phyloP scores from a whole-genome alignment of 1,140 invertebrate genomes.

The Leptinotarsa lineolata region DNA sequence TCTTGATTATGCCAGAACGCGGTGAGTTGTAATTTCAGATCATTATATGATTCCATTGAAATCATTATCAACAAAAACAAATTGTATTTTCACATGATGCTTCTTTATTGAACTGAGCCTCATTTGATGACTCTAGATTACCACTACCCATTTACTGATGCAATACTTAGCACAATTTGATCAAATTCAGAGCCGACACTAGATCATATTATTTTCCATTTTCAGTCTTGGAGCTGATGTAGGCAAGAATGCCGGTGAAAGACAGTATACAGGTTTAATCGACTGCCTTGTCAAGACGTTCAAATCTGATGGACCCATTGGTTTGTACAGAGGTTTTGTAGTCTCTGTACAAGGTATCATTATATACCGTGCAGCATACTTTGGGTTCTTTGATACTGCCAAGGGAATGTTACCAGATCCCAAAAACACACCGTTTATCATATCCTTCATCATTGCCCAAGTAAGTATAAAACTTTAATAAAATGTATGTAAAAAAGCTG shows the following conservation, averaged over 20 bases:
- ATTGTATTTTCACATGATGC: slow-evolving; percentile 22
- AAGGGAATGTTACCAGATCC: slow-evolving; percentile 84
- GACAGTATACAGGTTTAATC: slow-evolving; percentile 82
- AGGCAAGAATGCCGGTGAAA: slow-evolving; percentile 72
- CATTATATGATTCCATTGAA: background rate
- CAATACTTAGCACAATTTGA: background rate
- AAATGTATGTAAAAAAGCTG: background rate
- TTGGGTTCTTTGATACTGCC: slow-evolving; percentile 90
- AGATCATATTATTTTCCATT: background rate
- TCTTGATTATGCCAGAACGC: slow-evolving; percentile 91
- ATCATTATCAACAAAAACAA: background rate
- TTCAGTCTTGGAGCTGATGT: slow-evolving; percentile 79
- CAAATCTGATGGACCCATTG: slow-evolving; percentile 78
- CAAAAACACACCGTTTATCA: slow-evolving; percentile 75
- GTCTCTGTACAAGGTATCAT: slow-evolving; percentile 90
- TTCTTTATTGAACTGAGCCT: slow-evolving; percentile 33
- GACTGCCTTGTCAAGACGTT: slow-evolving; percentile 84
- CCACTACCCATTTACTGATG: slow-evolving; percentile 39
- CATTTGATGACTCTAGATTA: slow-evolving; percentile 33
- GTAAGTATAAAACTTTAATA: slow-evolving; percentile 54
- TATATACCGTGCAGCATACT: slow-evolving; percentile 87
- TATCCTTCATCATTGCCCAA: slow-evolving; percentile 83
- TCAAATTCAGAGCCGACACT: too few species aligned
- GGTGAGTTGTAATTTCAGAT: slow-evolving; percentile 59
- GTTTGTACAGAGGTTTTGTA: slow-evolving; percentile 87